Base-by-base conservation (phyloP, 2,113 vertebrate genomes). In the Callocephalon fimbriatum region DNA sequence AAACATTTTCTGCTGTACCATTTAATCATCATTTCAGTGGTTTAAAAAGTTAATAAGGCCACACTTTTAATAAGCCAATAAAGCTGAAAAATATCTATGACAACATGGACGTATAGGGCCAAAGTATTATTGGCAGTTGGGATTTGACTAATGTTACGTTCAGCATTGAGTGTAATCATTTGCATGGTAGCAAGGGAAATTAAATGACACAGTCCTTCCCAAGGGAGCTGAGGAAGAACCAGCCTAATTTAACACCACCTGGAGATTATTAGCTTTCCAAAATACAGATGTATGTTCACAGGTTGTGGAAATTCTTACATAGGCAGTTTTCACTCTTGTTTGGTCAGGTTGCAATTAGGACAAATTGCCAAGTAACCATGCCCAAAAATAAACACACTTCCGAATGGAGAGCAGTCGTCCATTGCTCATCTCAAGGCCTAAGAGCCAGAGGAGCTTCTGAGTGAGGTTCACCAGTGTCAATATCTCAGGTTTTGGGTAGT, bases 161-260 rank as follows among this genome's bases (percentile, higher is more conserved):
- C 83, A 75, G 14, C 3, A 0, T 51, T 72, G 37, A 47, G 25
- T 58, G 40, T 76, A 93, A 91, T 58, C 54, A 37, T 89, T 75
- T 83, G 76, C 25, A 10, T 66, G 31, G 47, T 32, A 83, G 37
- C 80, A 83, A 89, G 76, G 85, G 88, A 95, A 95, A 96, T 93
- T 86, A 91, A 58, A 67, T 71, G 66, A 58, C 0, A 1, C 27
- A 22, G 56, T 29, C 63, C n/a, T 82, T 89, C 80, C 63, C 67
- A 38, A 71, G 76, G 38, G 85, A 89, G 42, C 72, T 63, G 25
- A 58, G 70, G 70, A 58, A 91, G 85, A 86, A 40, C 62, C 62
- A 72, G 58, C 47, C 72, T 93, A 95, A 89, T 71, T 89, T 86
- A 61, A 62, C 23, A 79, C 37, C 42, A 92, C 84, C 40, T 74